Conservation (phyloP, 2,888 invertebrate species). For the Caenorhabditis wallacei region DNA sequence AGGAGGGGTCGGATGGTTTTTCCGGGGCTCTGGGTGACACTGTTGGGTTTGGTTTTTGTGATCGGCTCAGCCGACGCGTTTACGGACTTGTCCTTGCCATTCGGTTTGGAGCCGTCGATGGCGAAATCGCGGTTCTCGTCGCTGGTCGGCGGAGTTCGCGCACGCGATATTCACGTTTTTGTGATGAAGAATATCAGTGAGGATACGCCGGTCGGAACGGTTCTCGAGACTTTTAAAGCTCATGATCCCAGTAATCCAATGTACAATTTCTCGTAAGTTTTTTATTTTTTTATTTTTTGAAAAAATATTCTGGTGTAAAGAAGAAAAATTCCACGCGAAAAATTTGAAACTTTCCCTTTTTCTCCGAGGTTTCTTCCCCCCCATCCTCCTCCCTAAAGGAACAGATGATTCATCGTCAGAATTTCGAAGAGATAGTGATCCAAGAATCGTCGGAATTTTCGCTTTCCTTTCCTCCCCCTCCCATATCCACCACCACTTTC, state of each 20-base stretch:
- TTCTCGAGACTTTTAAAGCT: slow-evolving; percentile 80
- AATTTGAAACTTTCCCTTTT: slow-evolving; percentile 12
- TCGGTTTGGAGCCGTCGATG: slow-evolving; percentile 71
- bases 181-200: slow-evolving; percentile 82
- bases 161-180: slow-evolving; percentile 76
- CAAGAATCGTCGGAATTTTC: neutral
- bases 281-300: slow-evolving; percentile 28
- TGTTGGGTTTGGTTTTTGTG: slow-evolving; percentile 11
- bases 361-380: neutral
- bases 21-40: slow-evolving; percentile 48
- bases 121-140: slow-evolving; percentile 77
- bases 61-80: slow-evolving; percentile 38
- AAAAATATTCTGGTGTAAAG: too few species aligned
- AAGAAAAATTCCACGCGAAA: neutral
- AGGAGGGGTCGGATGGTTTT: slow-evolving; percentile 18
- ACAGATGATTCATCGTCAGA: too few species aligned
- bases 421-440: neutral
- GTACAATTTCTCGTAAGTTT: slow-evolving; percentile 81
- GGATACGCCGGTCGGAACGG: slow-evolving; percentile 77
- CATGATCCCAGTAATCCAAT: slow-evolving; percentile 78
- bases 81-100: slow-evolving; percentile 76
- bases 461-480: neutral
- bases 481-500: neutral
- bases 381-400: too few species aligned
- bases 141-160: slow-evolving; percentile 69